Base-by-base conservation (phyloP, 2,888 invertebrate species). In the Alcis repandata region DNA sequence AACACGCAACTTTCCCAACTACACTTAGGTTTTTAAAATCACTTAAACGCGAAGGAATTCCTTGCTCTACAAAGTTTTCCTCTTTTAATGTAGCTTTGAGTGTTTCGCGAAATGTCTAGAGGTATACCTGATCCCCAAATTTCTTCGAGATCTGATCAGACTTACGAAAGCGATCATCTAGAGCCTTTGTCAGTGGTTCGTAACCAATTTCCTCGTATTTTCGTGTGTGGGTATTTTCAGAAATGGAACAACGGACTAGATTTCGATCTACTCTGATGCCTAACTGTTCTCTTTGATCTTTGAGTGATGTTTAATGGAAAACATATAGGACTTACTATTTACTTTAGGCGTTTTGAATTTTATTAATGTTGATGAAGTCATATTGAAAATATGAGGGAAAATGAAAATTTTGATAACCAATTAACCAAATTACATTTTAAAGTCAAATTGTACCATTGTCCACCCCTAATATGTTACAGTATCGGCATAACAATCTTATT, bases 1-100 rank as follows among this genome's bases (percentile, higher is more conserved):
- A 77, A 77, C 82, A 84, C 80, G 83, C 82, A 72, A 82, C 73
- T 69, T 63, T 54, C 71, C 45, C 63, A 49, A 63, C 59, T 64
- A 60, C 54, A 67, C 36, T 63, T 40, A 33, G 19, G 51, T 41
- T 63, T 59, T 69, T 70, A 61, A 73, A 70, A 41, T 67, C 45
- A 59, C 67, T 49, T 49, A 36, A 67, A 60, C 13, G 52, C 36
- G 65, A 71, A 73, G 59, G 17, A 67, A 69, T 65, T 62, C 60
- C 53, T 63, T 59, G 56, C 56, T 51, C 57, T 53, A 64, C 45
- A 17, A 48, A 41, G 38, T 17, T 40, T 40, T 46, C 41, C 52
- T 52, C 45, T 13, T 70, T 70, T 68, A 63, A 68, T 66, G 61
- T 63, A 38, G 22, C n/a, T 20, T 59, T 7, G 45, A 68, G 59